These are phyloP conservation scores for Lonchura striata DNA, from an alignment of 2,113 vertebrate genomes.

Conservation along the genomic window DNA sequence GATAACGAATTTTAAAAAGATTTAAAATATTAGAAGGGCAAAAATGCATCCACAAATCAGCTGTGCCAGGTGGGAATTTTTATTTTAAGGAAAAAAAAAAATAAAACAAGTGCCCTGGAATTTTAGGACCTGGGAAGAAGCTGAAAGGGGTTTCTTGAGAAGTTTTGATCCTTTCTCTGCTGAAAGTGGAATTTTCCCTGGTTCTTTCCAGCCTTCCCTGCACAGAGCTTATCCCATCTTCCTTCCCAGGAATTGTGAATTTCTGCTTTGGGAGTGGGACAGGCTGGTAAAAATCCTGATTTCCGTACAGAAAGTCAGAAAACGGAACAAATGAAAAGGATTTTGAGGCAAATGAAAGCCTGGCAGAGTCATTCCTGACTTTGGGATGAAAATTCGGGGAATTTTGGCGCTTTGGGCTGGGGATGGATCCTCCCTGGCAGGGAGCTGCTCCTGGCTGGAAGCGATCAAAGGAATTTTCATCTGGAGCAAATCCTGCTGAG, in stretches of 20 bases:
- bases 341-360: not conserved
- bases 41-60: not conserved
- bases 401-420: not conserved
- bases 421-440: too few species aligned
- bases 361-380: not conserved
- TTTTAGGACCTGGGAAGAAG: not conserved
- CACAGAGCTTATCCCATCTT: not conserved
- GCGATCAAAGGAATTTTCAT: not conserved
- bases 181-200: not conserved
- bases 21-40: not conserved
- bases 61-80: not conserved
- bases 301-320: rapidly evolving
- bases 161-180: not conserved
- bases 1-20: not conserved
- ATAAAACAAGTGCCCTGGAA: not conserved
- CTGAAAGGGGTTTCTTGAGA: not conserved
- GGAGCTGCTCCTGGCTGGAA: not conserved
- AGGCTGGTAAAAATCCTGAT: not conserved
- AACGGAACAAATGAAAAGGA: rapidly evolving
- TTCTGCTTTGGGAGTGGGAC: not conserved
- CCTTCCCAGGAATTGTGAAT: not conserved
- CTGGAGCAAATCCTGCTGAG: not conserved
- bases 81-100: not conserved
- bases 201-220: not conserved
- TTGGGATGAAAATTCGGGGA: not conserved